These are phyloP conservation scores for Muraenolepis orangiensis DNA, from an alignment of 2,797 vertebrate genomes.

Conservation along the genomic window DNA sequence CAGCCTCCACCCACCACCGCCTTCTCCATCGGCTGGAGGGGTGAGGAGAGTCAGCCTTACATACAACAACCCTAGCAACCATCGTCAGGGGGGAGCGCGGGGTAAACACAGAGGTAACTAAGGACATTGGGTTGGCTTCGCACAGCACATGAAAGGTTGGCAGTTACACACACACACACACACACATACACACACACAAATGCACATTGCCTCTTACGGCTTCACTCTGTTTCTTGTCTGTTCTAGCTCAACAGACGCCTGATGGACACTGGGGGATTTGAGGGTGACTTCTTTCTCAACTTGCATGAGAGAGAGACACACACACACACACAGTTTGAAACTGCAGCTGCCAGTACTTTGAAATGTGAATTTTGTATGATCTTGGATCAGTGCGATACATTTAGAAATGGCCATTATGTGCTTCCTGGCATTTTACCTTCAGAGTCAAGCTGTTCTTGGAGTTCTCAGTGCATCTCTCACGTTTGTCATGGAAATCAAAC, in stretches of 20 bases:
- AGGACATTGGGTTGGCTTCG: too few species aligned
- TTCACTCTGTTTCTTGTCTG: background rate
- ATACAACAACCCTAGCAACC: too few species aligned
- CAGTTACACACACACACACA: background rate
- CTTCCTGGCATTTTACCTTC: background rate
- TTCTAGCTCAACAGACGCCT: conserved; percentile 1
- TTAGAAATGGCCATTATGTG: background rate
- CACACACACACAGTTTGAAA: too few species aligned
- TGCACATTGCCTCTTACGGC: conserved; percentile 4
- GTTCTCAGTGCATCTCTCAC: background rate
- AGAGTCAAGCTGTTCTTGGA: background rate
- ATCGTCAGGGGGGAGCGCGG: too few species aligned
- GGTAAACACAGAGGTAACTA: too few species aligned
- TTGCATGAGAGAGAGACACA: conserved; percentile 5
- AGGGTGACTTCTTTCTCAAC: conserved; percentile 17
- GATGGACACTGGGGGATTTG: conserved; percentile 24
- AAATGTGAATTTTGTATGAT: background rate
- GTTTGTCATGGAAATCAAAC: background rate
- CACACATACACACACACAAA: background rate
- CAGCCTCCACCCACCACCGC: too few species aligned
- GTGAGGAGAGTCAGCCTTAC: too few species aligned
- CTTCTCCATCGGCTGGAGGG: too few species aligned
- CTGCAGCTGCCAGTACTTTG: background rate
- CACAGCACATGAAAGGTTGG: background rate
- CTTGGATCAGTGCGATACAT: background rate